These are phyloP conservation scores for Opisthograptis luteolata DNA, from an alignment of 2,888 invertebrate species.

Conservation along the genomic window DNA sequence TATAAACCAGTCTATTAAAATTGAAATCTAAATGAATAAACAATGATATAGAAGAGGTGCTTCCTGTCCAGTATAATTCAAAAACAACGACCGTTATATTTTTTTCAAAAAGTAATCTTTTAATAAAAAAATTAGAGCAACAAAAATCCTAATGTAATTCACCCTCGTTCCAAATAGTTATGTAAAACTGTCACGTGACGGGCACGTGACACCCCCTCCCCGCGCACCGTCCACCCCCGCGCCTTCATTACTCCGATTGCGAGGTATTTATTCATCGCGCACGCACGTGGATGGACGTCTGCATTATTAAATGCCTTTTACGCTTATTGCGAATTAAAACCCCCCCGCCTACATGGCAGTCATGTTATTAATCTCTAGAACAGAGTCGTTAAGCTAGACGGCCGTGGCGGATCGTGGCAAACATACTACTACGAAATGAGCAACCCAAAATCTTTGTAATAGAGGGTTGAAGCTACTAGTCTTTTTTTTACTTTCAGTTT, in stretches of 20 bases:
- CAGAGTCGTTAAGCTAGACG: constrained; percentile 31
- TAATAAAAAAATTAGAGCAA: constrained; percentile 50
- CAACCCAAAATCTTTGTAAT: constrained; percentile 39
- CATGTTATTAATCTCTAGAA: constrained; percentile 66
- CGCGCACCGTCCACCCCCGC: constrained; percentile 48
- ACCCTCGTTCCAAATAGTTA: constrained; percentile 57
- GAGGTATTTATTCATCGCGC: constrained; percentile 74
- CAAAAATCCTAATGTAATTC: constrained; percentile 64
- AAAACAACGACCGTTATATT: too few species aligned
- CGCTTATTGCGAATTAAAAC: constrained; percentile 79
- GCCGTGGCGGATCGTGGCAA: constrained; percentile 33
- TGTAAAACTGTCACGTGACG: constrained; percentile 78
- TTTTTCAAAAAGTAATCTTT: constrained; percentile 44
- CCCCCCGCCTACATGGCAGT: constrained; percentile 58
- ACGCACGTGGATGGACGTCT: constrained; percentile 77
- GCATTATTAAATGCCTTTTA: constrained; percentile 85
- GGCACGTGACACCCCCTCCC: constrained; percentile 63
- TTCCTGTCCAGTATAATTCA: too few species aligned
- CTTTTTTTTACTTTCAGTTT: too few species aligned
- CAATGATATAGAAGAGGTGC: too few species aligned
- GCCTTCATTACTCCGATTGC: constrained; percentile 78
- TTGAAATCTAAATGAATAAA: too few species aligned
- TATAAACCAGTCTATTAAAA: too few species aligned
- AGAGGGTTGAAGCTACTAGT: constrained; percentile 19
- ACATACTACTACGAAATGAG: constrained; percentile 53